Evolutionary conservation across 2,888 invertebrate genomes (phyloP), one percentile per base, ranked within the genome.

Genomic region (Matsumyia berberina): DNA sequence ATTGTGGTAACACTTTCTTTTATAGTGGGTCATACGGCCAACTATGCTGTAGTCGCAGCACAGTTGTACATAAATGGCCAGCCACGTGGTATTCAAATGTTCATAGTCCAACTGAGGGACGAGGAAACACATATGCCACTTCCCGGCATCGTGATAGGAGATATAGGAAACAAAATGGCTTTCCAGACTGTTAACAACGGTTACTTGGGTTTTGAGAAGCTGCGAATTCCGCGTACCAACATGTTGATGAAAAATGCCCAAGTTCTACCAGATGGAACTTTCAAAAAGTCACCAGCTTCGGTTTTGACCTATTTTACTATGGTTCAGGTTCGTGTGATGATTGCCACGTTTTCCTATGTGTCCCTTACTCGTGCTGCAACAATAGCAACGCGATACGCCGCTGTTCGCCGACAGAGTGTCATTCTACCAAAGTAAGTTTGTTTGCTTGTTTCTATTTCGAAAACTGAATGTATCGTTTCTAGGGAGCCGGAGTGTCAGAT

Each of bases 171-270:
- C 73, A 98, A 98, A 91, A 93, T 98, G 87, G 98, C 97, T 69
- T 97, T 97, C 95, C 96, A 96, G 88, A 95, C 95, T 1, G 95
- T 96, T 31, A 98, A 99, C 90, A 98, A 99, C 91, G 98, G 99
- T 0, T 99, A 96, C 92, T 93, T 99, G 24, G 96, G 96, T 3
- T 95, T 99, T 88, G 94, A 97, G 78, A 93, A 96, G 87, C 95
- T 97, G 11, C 94, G 98, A 88, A 96, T 98, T 91, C 98, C 98
- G 0, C 93, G 97, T 79, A 94, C 94, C 5, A 93, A 97, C 87
- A 96, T 99, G 97, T 92, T 99, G 31, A 98, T 98, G 98, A 96
- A 96, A 91, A 96, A 98, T 91, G 94, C 96, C 9, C 94, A 97
- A 93, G 97, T 98, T 86, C 96, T 97, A 93, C 97, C 95, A 93